Conservation (phyloP, 2,113 vertebrate species). For the Pardalotus punctatus region DNA sequence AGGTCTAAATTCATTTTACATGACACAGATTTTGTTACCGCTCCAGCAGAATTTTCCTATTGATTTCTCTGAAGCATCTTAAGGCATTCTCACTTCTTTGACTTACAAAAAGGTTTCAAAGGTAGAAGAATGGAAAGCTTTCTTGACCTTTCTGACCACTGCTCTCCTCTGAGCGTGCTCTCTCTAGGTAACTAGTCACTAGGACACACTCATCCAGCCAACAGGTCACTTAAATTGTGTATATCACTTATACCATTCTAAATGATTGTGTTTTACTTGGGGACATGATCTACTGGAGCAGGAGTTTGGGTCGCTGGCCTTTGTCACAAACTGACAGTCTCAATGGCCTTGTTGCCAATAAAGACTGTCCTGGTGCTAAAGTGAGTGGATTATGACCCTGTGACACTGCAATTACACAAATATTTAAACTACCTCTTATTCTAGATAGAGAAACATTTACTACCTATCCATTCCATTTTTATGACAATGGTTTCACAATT, state of each 20-base stretch:
- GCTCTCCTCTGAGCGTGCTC: neutral
- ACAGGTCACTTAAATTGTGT: conserved; percentile 1
- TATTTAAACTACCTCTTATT: neutral
- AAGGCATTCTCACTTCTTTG: neutral
- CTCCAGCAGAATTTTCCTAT: neutral
- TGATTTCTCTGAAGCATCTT: conserved; percentile 11
- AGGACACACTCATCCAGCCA: neutral
- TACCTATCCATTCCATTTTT: neutral
- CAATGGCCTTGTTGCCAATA: neutral
- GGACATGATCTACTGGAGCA: neutral
- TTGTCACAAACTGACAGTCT: neutral
- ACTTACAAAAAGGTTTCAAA: neutral
- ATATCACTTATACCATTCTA: neutral
- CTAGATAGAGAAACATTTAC: neutral
- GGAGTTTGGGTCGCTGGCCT: neutral
- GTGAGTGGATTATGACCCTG: neutral
- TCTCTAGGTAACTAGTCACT: conserved; percentile 18
- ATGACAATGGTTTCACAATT: neutral
- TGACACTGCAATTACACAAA: neutral
- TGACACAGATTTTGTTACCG: neutral
- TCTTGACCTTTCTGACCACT: conserved; percentile 23
- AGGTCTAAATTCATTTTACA: conserved; percentile 21
- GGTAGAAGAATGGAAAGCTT: neutral
- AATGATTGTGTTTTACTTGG: neutral
- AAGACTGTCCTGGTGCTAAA: neutral